Base-by-base conservation (phyloP, 2,888 invertebrate species). In the Dorcus hopei region DNA sequence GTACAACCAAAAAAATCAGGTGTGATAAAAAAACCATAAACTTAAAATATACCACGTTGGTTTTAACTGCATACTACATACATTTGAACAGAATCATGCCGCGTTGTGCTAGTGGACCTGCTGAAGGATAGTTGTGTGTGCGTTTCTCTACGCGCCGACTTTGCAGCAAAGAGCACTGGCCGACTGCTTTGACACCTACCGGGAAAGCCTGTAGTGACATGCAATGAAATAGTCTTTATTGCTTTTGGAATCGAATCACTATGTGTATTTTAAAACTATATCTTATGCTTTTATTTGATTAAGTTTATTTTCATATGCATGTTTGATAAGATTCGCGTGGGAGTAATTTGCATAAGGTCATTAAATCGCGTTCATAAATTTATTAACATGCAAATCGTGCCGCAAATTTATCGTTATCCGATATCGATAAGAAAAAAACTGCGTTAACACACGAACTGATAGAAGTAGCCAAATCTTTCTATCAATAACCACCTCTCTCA, bases 211-310 rank as follows among this genome's bases (percentile, higher is more conserved):
- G 75, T 76, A 77, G 76, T 76, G 77, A 77, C 77, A 76, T 66
- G 76, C 77, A 74, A 76, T 76, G 76, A 77, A 76, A 77, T 75
- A 74, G 75, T 71, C 75, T 77, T 77, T 77, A 77, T 76, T 75
- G 73, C 75, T 72, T 70, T 71, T 69, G 69, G 74, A 74, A 74
- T 75, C 74, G 74, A 75, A 74, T 72, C 74, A 71, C 70, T 73
- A 69, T 71, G 67, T 70, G 69, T 69, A 70, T 69, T 70, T 71
- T 69, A 70, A 72, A 72, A 71, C 63, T 67, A 63, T 68, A 68
- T 68, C 66, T 67, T 62, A 58, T 63, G 66, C 66, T 68, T 69
- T 68, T 67, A 68, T 72, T 72, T 67, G 71, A 70, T 70, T 67
- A 68, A 66, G 63, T 68, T 68, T 64, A 67, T 68, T 67, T 67